Conservation (phyloP, 2,113 vertebrate genomes). For the Pyxicephalus adspersus region DNA sequence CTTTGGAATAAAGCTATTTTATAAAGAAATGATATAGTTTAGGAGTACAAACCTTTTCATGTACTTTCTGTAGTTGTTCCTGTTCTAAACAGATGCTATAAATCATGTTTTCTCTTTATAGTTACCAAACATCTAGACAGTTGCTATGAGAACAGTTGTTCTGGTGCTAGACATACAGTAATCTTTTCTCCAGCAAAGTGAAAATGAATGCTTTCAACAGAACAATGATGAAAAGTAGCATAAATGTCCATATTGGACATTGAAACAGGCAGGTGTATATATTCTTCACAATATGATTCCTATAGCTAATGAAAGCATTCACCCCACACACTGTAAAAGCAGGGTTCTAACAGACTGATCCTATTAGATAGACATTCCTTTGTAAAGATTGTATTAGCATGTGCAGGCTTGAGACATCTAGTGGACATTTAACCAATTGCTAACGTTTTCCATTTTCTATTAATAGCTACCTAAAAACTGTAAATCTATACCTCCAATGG, state of each 20-base stretch:
- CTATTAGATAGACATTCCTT: too few species aligned
- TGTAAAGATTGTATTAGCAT: too few species aligned
- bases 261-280: too few species aligned
- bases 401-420: constrained; percentile 16
- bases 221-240: not conserved
- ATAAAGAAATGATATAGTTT: not conserved
- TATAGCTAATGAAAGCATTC: too few species aligned
- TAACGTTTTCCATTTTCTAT: too few species aligned
- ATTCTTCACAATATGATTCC: too few species aligned
- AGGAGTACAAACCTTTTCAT: not conserved
- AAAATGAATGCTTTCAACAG: not conserved
- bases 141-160: constrained; percentile 25
- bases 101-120: not conserved
- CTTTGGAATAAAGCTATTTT: not conserved
- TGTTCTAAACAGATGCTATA: not conserved
- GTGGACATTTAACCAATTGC: not conserved
- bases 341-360: too few species aligned
- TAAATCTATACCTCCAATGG: too few species aligned
- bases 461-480: too few species aligned
- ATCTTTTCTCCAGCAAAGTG: not conserved
- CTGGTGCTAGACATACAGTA: constrained; percentile 15
- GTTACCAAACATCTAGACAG: constrained; percentile 7
- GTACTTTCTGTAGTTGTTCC: not conserved
- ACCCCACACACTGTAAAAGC: too few species aligned
- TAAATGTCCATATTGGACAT: too few species aligned